Evolutionary conservation across 2,797 vertebrate genomes (phyloP), one percentile per base, ranked within the genome.

Genomic region (Catharus ustulatus): DNA sequence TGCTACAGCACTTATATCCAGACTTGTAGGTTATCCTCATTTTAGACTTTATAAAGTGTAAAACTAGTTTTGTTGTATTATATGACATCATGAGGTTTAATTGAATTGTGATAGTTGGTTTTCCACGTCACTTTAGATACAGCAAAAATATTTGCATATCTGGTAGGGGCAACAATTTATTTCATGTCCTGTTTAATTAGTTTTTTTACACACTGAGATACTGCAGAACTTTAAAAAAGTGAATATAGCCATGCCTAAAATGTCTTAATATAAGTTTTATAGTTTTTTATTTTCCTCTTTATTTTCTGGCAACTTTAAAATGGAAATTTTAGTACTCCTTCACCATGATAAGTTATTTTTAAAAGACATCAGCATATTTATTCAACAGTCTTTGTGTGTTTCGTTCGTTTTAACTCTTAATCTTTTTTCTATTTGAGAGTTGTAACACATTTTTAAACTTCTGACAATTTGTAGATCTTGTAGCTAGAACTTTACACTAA

Each of bases 401-500:
- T 55, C 3, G 11, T 24, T 74, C 49, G 48, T 24, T 74, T 74
- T 51, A 43, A 43, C 15, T 38, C 5, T 36, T n/a, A 8, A 1
- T 27, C 48, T 68, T 62, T 19, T 79, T 69, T 52, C 29, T 57
- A n/a, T 93, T 76, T 79, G 72, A 71, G 86, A 61, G 42, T 48
- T 95, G 30, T 90, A 94, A 71, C 76, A 78, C 21, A 49, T 93
- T 94, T 88, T 96, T 67, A 88, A 90, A 93, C 29, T 76, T 67
- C 43, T 95, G 59, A 78, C 3, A 62, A 79, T 78, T 86, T 93
- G 69, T 84, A 80, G 87, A 67, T 89, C 59, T 90, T 78, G 23
- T 75, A 95, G 77, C 59, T 87, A 73, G 85, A 95, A 83, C 62
- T 73, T 74, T 77, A 49, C 71, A 82, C 78, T 93, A 68, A 90